Evolutionary conservation across 2,113 vertebrate species (phyloP), one percentile per base, ranked within the genome.

Genomic region (Bos javanicus): DNA sequence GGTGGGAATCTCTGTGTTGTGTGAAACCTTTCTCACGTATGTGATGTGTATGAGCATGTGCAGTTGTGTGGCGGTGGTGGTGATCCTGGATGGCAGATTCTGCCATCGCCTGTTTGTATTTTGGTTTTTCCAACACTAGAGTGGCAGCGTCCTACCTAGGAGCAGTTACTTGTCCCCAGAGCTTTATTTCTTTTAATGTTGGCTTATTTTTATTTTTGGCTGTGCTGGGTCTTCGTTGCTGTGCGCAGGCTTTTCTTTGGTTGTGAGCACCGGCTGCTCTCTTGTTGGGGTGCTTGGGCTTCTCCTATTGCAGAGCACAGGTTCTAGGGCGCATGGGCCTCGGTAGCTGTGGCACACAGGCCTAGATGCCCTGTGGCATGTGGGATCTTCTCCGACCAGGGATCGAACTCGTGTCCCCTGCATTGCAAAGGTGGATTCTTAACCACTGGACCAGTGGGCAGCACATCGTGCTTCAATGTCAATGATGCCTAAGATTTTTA

Each of bases 71-170:
- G 6, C 57, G 25, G 48, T 7, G 28, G 48, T 10, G 21, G 43
- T 96, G 89, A 83, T 28, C 46, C 3, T 93, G 92, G 88, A 54
- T 15, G 0, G 1, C 92, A 82, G 76, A 78, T 64, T 67, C 36
- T 2, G 0, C 54, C 19, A 1, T 23, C 1, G 2, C 8, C 2
- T 97, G 64, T 96, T 90, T 86, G 46, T 93, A 1, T 96, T 97
- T 94, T 76, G 11, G 81, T 95, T 87, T 71, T 56, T 93, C 85
- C 98, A 83, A 48, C 93, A 82, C 64, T 39, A 1, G 94, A 96
- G 48, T 39, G 2, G 85, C 10, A 28, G 62, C 87, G 0, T 92
- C 1, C 4, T 4, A 0, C 46, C 46, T 0, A 0, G 48, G 54
- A 15, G 30, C 21, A 14, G 2, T 11, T 56, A 36, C 9, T 12